Percentiles rank a stretch among this genome's conserved stretches.
These are phyloP conservation scores for Crematogaster levior DNA, from an alignment of 2,888 invertebrate genomes.

Conservation along the genomic window DNA sequence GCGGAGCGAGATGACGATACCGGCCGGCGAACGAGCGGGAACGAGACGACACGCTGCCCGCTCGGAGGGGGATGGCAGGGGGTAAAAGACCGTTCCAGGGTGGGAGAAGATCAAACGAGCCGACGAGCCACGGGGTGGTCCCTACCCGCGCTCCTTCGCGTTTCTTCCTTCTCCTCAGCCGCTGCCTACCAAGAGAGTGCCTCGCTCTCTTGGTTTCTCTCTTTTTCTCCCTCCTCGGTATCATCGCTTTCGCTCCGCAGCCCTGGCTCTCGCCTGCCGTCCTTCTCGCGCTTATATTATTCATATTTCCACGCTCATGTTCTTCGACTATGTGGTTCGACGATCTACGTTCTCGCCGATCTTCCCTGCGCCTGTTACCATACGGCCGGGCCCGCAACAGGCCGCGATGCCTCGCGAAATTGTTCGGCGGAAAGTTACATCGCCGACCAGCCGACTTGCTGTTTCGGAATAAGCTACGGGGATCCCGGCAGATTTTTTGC, in stretches of 20 bases:
- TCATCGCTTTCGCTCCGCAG: slow-evolving; percentile 59
- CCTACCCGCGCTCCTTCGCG: slow-evolving; percentile 80
- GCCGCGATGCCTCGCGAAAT: slow-evolving; percentile 59
- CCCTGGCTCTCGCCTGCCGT: slow-evolving; percentile 48
- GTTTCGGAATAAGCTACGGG: not conserved
- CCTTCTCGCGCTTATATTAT: slow-evolving; percentile 79
- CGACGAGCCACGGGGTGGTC: slow-evolving; percentile 86
- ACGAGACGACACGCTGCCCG: slow-evolving; percentile 52
- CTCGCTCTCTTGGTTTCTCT: slow-evolving; percentile 63
- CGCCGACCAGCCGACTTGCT: slow-evolving; percentile 11
- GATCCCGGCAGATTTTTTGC: not conserved
- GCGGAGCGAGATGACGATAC: slow-evolving; percentile 45
- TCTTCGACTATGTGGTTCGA: slow-evolving; percentile 71
- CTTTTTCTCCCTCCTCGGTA: slow-evolving; percentile 57
- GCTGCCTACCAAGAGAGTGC: slow-evolving; percentile 67
- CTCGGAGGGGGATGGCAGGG: slow-evolving; percentile 51
- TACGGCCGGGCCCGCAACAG: slow-evolving; percentile 53
- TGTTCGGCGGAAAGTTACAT: slow-evolving; percentile 51
- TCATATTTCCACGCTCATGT: slow-evolving; percentile 81
- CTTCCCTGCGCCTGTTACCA: slow-evolving; percentile 48
- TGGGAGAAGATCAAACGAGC: slow-evolving; percentile 85
- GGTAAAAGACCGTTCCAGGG: slow-evolving; percentile 66
- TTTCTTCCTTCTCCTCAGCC: slow-evolving; percentile 68
- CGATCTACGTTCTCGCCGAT: slow-evolving; percentile 63
- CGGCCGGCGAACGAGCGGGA: slow-evolving; percentile 56